Evolutionary conservation across 2,797 vertebrate genomes (phyloP).

Genomic region (Ciconia nigra): DNA sequence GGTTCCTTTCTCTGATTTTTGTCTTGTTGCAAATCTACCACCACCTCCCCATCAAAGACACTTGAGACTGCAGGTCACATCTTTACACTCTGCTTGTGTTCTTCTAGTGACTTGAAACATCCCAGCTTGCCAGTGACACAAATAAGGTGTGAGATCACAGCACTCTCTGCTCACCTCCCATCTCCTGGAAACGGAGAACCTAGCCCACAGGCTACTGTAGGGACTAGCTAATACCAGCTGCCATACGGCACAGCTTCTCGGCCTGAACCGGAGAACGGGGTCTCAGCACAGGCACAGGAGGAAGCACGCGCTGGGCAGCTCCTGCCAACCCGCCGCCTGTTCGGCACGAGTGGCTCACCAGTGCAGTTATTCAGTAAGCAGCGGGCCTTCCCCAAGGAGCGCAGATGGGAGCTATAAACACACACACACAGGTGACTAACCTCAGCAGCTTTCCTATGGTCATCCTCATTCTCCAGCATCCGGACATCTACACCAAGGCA

Average conservation of each 20-base stretch:
- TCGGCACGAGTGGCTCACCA: rapidly evolving
- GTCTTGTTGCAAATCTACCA: not conserved
- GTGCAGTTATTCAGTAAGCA: not conserved
- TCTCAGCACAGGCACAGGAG: not conserved
- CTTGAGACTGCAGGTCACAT: not conserved
- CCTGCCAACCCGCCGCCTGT: not conserved
- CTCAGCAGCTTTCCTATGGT: constrained; percentile 84
- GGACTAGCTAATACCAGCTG: not conserved
- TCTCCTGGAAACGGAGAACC: not conserved
- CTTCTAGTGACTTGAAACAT: not conserved
- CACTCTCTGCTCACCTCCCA: not conserved
- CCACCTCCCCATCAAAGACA: not conserved
- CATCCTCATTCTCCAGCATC: constrained; percentile 80
- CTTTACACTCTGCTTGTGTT: not conserved
- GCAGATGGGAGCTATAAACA: not conserved
- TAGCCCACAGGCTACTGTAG: not conserved
- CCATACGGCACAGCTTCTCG: rapidly evolving
- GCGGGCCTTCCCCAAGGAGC: not conserved
- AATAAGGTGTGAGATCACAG: not conserved
- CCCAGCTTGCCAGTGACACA: not conserved
- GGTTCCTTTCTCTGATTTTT: not conserved
- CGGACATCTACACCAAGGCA: constrained; percentile 84
- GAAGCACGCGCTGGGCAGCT: not conserved
- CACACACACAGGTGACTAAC: constrained; percentile 31
- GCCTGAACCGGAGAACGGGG: not conserved